Conservation (phyloP, 2,113 vertebrate genomes). For the Chascanopsetta lugubris region DNA sequence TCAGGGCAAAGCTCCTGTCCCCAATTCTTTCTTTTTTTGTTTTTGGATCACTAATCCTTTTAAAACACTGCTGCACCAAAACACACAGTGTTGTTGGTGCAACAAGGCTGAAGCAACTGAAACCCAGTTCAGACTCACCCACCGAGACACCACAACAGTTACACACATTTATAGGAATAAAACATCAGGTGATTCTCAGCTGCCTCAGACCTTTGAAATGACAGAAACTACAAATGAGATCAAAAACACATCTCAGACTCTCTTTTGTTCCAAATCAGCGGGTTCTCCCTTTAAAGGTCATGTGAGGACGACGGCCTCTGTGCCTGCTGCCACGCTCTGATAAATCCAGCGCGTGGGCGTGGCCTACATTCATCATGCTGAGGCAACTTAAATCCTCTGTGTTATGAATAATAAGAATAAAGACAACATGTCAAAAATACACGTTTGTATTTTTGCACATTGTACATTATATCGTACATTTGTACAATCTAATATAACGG, state of each 20-base stretch:
- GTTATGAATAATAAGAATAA: conserved; percentile 31
- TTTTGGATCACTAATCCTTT: conserved; percentile 60
- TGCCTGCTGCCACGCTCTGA: conserved; percentile 25
- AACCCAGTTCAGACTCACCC: conserved; percentile 10
- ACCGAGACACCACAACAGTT: background rate
- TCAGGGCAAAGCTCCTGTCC: conserved; percentile 58
- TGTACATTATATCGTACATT: too few relatives aligned
- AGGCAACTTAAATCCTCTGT: conserved; percentile 19
- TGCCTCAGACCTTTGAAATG: too few relatives aligned
- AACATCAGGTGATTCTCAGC: too few relatives aligned
- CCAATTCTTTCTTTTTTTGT: conserved; percentile 59
- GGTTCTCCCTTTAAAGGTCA: too few relatives aligned
- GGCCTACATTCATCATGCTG: conserved; percentile 54
- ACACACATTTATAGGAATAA: too few relatives aligned
- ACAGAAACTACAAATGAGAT: too few relatives aligned
- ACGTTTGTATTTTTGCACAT: too few relatives aligned
- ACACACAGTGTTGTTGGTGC: conserved; percentile 26
- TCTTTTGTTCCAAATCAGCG: too few relatives aligned
- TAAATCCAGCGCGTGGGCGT: conserved; percentile 59
- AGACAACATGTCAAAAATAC: conserved; percentile 3
- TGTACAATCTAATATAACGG: too few relatives aligned
- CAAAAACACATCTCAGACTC: too few relatives aligned
- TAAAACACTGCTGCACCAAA: conserved; percentile 45
- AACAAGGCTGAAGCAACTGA: conserved; percentile 35
- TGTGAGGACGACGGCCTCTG: conserved; percentile 2